Conservation (phyloP, 2,113 vertebrate species). For the Taxidea taxus region DNA sequence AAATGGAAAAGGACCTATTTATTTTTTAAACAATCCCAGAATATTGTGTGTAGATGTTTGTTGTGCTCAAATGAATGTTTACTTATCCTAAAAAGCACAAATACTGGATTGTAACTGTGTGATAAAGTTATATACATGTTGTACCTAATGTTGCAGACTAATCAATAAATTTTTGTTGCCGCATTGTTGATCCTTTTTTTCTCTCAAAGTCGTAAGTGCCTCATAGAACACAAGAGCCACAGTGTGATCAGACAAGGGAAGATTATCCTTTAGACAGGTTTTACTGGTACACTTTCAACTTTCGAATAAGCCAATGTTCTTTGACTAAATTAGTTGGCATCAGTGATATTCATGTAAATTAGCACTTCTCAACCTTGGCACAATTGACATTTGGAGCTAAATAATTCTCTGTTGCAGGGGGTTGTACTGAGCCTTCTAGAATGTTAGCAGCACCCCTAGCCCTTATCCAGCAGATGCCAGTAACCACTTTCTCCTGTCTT, state of each 20-base stretch:
- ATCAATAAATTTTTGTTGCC: conserved; percentile 83
- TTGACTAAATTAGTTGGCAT: neutral
- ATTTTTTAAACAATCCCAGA: conserved; percentile 77
- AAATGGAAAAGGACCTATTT: conserved; percentile 71
- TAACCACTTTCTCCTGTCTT: too few species aligned
- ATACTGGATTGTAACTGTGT: conserved; percentile 78
- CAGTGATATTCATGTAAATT: neutral
- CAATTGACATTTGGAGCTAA: neutral
- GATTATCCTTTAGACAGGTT: neutral
- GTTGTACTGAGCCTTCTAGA: neutral
- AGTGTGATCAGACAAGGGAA: neutral
- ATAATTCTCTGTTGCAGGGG: neutral
- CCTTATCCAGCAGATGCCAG: neutral
- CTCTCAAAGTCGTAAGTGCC: neutral
- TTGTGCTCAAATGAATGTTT: conserved; percentile 82
- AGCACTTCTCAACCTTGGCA: neutral
- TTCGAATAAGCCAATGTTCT: neutral
- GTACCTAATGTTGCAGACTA: conserved; percentile 74
- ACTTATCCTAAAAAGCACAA: conserved; percentile 85
- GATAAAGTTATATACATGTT: conserved; percentile 78
- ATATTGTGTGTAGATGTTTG: conserved; percentile 74
- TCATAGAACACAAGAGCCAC: neutral
- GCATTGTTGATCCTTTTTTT: neutral
- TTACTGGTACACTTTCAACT: neutral
- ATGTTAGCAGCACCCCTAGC: neutral